Percentiles rank a stretch among this genome's conserved stretches.
Conservation (phyloP, 2,888 invertebrate species). For the Cephus rjabovi region DNA sequence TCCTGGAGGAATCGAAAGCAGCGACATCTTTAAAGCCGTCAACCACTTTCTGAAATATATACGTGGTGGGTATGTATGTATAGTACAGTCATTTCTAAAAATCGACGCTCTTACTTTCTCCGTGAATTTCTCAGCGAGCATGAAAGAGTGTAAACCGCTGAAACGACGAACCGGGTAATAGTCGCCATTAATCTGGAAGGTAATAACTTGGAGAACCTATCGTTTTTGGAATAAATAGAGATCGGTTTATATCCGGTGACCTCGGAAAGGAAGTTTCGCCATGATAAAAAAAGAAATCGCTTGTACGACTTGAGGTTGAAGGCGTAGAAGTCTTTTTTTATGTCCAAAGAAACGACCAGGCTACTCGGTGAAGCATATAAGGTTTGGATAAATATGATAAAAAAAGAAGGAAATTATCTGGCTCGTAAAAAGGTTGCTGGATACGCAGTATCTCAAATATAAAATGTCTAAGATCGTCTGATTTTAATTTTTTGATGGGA, state of each 20-base stretch:
- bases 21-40: neutral
- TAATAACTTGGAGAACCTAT: neutral
- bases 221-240: neutral
- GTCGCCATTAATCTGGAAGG: neutral
- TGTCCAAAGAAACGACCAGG: neutral
- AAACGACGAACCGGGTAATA: neutral
- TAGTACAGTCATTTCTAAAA: neutral
- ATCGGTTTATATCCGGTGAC: neutral
- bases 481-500: neutral
- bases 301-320: neutral
- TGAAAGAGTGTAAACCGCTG: neutral
- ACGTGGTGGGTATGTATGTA: neutral
- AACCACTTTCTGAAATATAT: neutral
- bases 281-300: neutral
- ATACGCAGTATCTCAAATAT: neutral
- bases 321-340: neutral
- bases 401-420: neutral
- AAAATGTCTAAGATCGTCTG: neutral
- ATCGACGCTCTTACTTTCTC: neutral
- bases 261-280: neutral
- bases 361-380: neutral
- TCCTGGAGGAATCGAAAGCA: conserved; percentile 67
- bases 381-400: neutral
- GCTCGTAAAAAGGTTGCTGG: neutral
- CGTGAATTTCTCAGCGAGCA: neutral